Percentiles rank a stretch among this genome's conserved stretches.
Evolutionary conservation across 2,113 vertebrate species (phyloP).

Genomic region (Coturnix japonica): DNA sequence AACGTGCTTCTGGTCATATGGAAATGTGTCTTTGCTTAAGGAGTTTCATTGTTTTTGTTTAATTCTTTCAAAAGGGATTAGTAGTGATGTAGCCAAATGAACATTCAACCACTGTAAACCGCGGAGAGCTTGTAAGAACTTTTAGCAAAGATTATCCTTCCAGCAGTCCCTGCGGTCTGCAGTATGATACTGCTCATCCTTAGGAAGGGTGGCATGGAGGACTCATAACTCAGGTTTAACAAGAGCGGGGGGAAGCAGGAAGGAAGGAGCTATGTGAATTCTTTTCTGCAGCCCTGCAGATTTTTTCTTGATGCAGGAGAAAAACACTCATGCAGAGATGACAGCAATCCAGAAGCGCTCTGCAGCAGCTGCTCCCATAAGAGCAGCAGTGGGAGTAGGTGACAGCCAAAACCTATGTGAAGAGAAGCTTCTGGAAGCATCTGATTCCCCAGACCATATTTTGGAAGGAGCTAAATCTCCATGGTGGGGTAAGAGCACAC

Average conservation of each 20-base stretch:
- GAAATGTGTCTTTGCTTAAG: not conserved
- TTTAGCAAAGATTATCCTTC: not conserved
- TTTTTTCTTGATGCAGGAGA: not conserved
- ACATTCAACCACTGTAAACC: not conserved
- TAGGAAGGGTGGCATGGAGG: not conserved
- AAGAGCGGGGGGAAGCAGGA: not conserved
- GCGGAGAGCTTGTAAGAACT: not conserved
- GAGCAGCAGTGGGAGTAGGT: not conserved
- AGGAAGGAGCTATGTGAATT: not conserved
- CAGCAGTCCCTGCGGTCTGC: not conserved
- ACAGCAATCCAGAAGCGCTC: not conserved
- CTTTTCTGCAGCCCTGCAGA: not conserved
- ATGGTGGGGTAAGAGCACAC: not conserved
- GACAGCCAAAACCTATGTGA: not conserved
- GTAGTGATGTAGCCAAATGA: not conserved
- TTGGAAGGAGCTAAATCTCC: not conserved
- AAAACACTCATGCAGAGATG: not conserved
- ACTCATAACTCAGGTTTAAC: not conserved
- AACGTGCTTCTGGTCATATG: not conserved
- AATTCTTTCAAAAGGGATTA: not conserved
- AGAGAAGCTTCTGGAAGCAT: not conserved
- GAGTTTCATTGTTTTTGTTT: not conserved
- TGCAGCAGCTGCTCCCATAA: not conserved
- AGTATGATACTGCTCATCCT: fast-evolving
- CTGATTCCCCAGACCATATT: fast-evolving